Evolutionary conservation across 2,113 vertebrate genomes (phyloP).

Genomic region (Scortum barcoo): DNA sequence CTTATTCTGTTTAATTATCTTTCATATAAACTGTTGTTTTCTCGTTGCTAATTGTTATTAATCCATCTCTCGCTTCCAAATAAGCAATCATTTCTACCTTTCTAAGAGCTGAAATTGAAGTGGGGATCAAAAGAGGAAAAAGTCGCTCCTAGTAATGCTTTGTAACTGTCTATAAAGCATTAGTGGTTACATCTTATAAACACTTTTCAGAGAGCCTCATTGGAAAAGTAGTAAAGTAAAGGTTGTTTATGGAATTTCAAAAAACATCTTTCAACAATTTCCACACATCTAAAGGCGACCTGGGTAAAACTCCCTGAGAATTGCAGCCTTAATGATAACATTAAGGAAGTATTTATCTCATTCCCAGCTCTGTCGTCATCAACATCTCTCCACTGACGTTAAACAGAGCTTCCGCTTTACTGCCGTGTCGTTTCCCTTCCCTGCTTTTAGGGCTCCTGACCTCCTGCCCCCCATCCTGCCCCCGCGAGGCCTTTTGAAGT

Average conservation of each 20-base stretch:
- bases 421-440: conserved; percentile 9
- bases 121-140: too few relatives aligned
- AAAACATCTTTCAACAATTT: background rate
- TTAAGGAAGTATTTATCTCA: background rate
- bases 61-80: background rate
- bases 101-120: background rate
- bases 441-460: background rate
- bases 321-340: conserved; percentile 3
- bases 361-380: background rate
- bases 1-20: too few relatives aligned
- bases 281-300: background rate
- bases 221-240: background rate
- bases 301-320: background rate
- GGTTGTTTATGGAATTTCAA: background rate
- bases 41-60: background rate
- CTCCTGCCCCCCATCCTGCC: conserved; percentile 15
- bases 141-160: too few relatives aligned
- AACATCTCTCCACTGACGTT: background rate
- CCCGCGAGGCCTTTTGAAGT: conserved; percentile 55
- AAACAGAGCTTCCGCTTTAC: conserved; percentile 12
- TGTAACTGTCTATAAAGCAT: background rate
- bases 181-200: background rate
- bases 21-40: background rate
- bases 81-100: background rate
- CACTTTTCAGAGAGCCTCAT: background rate